Evolutionary conservation across 2,888 invertebrate species (phyloP).

Genomic region (Drosophila neutralis): DNA sequence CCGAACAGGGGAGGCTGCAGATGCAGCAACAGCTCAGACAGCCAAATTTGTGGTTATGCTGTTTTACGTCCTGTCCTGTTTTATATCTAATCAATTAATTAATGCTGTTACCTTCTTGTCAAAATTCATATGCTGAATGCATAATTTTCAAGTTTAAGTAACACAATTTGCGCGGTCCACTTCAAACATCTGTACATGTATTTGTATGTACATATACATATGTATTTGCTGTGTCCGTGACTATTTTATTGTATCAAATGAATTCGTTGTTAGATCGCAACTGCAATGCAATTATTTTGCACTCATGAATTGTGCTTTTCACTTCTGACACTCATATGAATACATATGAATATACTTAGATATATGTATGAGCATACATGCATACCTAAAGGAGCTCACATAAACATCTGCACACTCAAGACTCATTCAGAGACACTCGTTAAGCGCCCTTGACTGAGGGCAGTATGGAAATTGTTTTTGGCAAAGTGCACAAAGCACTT

Average conservation of each 20-base stretch:
- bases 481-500: constrained; percentile 79
- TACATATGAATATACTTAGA: constrained; percentile 23
- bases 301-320: constrained; percentile 61
- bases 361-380: constrained; percentile 19
- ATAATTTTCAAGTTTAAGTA: not conserved
- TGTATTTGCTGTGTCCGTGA: not conserved
- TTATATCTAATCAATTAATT: not conserved
- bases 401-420: constrained; percentile 30
- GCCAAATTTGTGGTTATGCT: constrained; percentile 8
- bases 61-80: not conserved
- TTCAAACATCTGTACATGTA: not conserved
- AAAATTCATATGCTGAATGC: not conserved
- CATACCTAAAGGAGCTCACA: constrained; percentile 17
- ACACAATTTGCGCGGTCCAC: not conserved
- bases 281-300: constrained; percentile 48
- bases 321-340: constrained; percentile 52
- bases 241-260: constrained; percentile 3
- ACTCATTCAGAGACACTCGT: constrained; percentile 58
- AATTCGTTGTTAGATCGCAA: constrained; percentile 42
- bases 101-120: not conserved
- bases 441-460: constrained; percentile 71
- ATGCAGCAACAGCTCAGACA: constrained; percentile 9
- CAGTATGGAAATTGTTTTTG: constrained; percentile 72
- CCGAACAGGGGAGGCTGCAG: not conserved
- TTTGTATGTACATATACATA: not conserved